Evolutionary conservation across 2,888 invertebrate species (phyloP), one percentile per base, ranked within the genome.

Genomic region (Schizotus pectinicornis): DNA sequence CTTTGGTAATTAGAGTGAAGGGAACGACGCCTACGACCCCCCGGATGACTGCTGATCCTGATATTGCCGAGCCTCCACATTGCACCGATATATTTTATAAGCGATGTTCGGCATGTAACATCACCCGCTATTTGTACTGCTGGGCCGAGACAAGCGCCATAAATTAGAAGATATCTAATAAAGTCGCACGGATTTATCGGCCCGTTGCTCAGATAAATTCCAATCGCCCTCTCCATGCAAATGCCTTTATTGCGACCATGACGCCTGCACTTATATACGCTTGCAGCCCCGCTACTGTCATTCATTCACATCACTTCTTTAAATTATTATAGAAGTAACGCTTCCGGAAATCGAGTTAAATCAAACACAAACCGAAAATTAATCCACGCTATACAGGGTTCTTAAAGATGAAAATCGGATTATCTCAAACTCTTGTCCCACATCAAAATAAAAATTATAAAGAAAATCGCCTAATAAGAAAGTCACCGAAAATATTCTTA

Each of bases 161-260:
- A 79, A 79, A 79, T 79, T 79, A 79, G 77, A 69, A 77, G 77
- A 79, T 79, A 79, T 79, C 79, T 79, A 79, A 79, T 79, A 79
- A 79, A 79, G 79, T 79, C 78, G 77, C 77, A 73, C 74, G 75
- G 79, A 79, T 79, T 79, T 79, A 79, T 79, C 75, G 77, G 74
- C 70, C 72, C 76, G 74, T 65, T 75, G 73, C 75, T 73, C 74
- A 70, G 75, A 78, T 78, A 77, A 77, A 78, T 79, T 78, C 75
- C 75, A 71, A 77, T 74, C 71, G 67, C 74, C 74, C 76, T 73
- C 73, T 74, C 74, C 72, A 78, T 78, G 77, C 75, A 76, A 77
- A 78, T 77, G 69, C 70, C 70, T 72, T 57, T 58, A 61, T 61
- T 58, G 54, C 61, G 32, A 49, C 57, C 60, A 63, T 60, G 56